A percentile compares a stretch with the other conserved stretches of the same genome.
Conservation (phyloP, 2,888 invertebrate species). For the Abscondita cerata region DNA sequence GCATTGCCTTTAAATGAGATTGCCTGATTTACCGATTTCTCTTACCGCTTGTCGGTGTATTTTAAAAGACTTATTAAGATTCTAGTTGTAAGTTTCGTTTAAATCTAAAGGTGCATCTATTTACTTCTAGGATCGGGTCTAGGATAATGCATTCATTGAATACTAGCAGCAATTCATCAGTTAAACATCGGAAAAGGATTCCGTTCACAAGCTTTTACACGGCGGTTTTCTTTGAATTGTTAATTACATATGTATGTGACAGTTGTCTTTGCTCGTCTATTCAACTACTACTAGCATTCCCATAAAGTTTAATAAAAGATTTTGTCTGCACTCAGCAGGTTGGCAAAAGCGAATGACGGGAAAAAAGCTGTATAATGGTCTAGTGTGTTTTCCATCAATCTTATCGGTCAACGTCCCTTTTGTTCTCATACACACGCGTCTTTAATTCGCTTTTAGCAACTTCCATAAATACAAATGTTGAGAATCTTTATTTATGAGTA, state of each 20-base stretch:
- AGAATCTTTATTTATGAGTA: constrained; percentile 17
- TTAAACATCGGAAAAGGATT: constrained; percentile 13
- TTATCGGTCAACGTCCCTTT: constrained; percentile 31
- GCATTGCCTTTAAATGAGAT: constrained; percentile 14
- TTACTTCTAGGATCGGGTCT: constrained; percentile 24
- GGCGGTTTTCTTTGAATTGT: constrained; percentile 21
- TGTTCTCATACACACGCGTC: constrained; percentile 12
- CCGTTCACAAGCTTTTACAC: constrained; percentile 14
- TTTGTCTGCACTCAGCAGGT: neutral
- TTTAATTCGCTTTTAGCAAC: constrained; percentile 8
- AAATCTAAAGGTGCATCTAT: constrained; percentile 26
- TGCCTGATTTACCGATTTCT: constrained; percentile 21
- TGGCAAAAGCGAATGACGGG: neutral
- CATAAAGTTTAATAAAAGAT: neutral
- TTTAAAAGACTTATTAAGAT: constrained; percentile 28
- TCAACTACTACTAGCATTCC: neutral
- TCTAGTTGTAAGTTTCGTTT: constrained; percentile 15
- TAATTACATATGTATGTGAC: constrained; percentile 6
- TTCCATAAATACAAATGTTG: constrained; percentile 19
- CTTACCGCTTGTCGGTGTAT: constrained; percentile 21
- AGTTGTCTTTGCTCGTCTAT: constrained; percentile 6
- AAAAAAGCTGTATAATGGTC: neutral
- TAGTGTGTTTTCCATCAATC: constrained; percentile 14
- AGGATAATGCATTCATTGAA: constrained; percentile 27
- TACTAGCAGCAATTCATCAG: constrained; percentile 25